Evolutionary conservation across 2,113 vertebrate genomes (phyloP), one percentile per base, ranked within the genome.

Genomic region (Osmerus mordax): DNA sequence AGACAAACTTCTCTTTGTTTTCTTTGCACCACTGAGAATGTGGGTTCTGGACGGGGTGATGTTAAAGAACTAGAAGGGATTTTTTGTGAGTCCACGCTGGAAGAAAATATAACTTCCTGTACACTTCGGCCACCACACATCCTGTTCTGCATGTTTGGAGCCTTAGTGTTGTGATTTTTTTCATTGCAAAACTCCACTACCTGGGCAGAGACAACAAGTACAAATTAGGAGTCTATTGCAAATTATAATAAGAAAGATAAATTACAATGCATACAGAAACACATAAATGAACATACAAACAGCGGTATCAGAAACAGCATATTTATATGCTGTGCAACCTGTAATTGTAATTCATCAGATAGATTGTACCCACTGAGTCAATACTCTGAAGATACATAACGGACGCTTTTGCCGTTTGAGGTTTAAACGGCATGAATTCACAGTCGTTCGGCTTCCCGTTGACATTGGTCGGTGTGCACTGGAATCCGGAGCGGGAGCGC

Each of bases 71-170:
- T 53, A 70, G 16, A 89, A 80, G 0, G 29, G 61, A 79, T 41
- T 4, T 55, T 1, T 2, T 21, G 21, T 21, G 21, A 21, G 21
- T 92, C 91, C 0, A 36, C 19, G 2, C 86, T 89, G 1, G 73
- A 69, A 28, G 77, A 74, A 29, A 51, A 74, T 23, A 92, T 91
- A 13, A 94, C 79, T 2, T 91, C 87, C 90, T 86, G 89, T 0
- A 80, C 67, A 19, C 89, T 90, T 67, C 81, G 86, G 65, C 85
- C 84, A 74, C 78, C 89, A 71, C 91, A 92, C 70, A 89, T 83
- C 59, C 23, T 36, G 78, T 93, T 93, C 74, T 93, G 92, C 8
- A 83, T 74, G 81, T 87, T 92, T 73, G 84, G 89, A 47, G 87
- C 89, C 78, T 92, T 86, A 64, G 21, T 58, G 41, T 91, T 92